A percentile compares a stretch with the other conserved stretches of the same genome.
Conservation (phyloP, 2,797 vertebrate genomes). For the Platyrinchus mystaceus region DNA sequence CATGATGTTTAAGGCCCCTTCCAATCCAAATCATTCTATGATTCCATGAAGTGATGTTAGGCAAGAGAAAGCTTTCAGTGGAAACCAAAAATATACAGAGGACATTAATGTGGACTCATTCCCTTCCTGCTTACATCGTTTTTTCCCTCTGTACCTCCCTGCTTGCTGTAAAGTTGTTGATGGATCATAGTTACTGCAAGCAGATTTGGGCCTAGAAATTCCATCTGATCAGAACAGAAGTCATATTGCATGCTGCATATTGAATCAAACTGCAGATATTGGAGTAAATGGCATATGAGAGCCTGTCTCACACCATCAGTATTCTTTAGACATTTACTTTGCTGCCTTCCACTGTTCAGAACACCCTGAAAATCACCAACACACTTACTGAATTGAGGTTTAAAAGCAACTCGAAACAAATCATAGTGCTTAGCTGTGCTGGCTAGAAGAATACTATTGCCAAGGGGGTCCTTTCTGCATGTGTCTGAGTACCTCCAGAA, state of each 20-base stretch:
- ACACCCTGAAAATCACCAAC: slow-evolving; percentile 17
- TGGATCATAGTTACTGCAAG: not conserved
- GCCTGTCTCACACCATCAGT: not conserved
- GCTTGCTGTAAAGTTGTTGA: not conserved
- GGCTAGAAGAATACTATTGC: not conserved
- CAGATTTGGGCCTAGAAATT: not conserved
- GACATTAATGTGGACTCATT: not conserved
- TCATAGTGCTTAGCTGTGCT: not conserved
- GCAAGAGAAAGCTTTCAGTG: not conserved
- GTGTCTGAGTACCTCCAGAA: not conserved
- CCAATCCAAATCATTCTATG: not conserved
- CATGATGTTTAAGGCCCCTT: not conserved
- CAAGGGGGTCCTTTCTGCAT: not conserved
- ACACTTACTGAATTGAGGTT: not conserved
- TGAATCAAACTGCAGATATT: not conserved
- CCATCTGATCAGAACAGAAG: not conserved
- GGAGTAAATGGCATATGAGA: not conserved
- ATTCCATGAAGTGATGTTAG: not conserved
- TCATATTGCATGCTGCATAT: not conserved
- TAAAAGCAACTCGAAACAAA: slow-evolving; percentile 14
- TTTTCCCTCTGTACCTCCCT: not conserved
- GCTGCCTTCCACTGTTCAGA: not conserved
- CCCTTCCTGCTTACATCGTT: not conserved
- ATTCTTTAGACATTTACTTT: not conserved
- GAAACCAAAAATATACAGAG: not conserved